A percentile compares a stretch with the other conserved stretches of the same genome.
Conservation (phyloP, 2,113 vertebrate genomes). For the human (Homo sapiens) region DNA sequence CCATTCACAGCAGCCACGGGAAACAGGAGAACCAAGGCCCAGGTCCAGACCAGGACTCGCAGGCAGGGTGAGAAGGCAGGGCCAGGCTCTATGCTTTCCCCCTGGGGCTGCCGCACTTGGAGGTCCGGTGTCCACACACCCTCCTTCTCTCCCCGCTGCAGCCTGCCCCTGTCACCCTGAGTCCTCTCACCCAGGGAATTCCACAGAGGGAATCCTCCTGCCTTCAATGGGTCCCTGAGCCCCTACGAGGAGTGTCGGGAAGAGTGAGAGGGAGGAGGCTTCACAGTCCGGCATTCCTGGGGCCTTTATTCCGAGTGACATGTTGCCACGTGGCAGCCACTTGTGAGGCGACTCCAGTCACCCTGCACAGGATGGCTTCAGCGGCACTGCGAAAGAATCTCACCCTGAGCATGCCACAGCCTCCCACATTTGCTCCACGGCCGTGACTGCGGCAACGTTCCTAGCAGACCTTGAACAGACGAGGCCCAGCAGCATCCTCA, state of each 20-base stretch:
- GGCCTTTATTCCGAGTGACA: neutral
- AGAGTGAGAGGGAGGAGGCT: neutral
- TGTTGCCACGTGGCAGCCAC: neutral
- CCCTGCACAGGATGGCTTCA: no score
- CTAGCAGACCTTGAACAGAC: fast-evolving
- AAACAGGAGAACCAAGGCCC: no score
- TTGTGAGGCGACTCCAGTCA: neutral
- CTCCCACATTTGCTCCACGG: neutral
- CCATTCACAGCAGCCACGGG: neutral
- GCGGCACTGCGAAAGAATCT: neutral
- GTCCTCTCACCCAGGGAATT: no score
- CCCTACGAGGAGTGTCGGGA: neutral
- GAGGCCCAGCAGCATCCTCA: neutral
- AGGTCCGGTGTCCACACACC: neutral
- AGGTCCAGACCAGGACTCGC: neutral
- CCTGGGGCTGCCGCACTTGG: neutral
- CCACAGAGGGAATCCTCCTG: neutral
- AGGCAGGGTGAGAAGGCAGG: fast-evolving
- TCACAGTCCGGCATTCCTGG: neutral
- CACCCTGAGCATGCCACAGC: neutral
- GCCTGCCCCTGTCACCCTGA: neutral
- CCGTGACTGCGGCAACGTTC: fast-evolving
- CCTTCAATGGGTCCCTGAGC: neutral
- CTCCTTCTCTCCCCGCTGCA: neutral
- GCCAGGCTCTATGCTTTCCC: no score